phyloP scores from a whole-genome alignment of 2,797 vertebrate species.

The Liparis tanakae region DNA sequence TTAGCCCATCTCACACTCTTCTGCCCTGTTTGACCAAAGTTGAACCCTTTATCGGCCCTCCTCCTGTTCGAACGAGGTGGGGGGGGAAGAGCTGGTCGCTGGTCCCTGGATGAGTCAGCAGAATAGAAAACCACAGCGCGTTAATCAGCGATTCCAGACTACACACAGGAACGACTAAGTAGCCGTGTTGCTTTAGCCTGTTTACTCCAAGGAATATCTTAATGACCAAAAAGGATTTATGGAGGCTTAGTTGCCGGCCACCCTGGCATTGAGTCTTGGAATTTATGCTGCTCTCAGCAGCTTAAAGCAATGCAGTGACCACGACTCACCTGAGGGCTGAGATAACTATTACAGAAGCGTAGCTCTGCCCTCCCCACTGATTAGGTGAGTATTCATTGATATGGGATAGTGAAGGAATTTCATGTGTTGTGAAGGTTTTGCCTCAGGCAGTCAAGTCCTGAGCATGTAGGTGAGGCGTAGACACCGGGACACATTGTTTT shows the following conservation, averaged over 20 bases:
- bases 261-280: conserved; percentile 43
- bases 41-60: conserved; percentile 62
- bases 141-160: conserved; percentile 72
- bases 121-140: conserved; percentile 57
- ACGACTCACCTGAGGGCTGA: conserved; percentile 58
- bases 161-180: conserved; percentile 58
- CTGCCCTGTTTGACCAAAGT: conserved; percentile 66
- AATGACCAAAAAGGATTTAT: conserved; percentile 77
- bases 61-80: conserved; percentile 65
- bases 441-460: neutral
- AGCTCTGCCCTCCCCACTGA: conserved; percentile 17
- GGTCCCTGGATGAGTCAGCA: conserved; percentile 77
- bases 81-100: conserved; percentile 57
- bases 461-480: neutral
- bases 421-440: conserved; percentile 16
- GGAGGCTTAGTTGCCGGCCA: conserved; percentile 56
- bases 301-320: conserved; percentile 56
- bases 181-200: conserved; percentile 51
- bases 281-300: conserved; percentile 73
- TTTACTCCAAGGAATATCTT: conserved; percentile 72
- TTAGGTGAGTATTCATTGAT: conserved; percentile 17
- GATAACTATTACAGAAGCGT: conserved; percentile 42
- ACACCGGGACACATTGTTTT: neutral
- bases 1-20: conserved; percentile 65
- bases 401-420: conserved; percentile 11